Conservation (phyloP, 37 sponge, comb jelly and placozoan genomes). For the Trichoplax adhaerens region DNA sequence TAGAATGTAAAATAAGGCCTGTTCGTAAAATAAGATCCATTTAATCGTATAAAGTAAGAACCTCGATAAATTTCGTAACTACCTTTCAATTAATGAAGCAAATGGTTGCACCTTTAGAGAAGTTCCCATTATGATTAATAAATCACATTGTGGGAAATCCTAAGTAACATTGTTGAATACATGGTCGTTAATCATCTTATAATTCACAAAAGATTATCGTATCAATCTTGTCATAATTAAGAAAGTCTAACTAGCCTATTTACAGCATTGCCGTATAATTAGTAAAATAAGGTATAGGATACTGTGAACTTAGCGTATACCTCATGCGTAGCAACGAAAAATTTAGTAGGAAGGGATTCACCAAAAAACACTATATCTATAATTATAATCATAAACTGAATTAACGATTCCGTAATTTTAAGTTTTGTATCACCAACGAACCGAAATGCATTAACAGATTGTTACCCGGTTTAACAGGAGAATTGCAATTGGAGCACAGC, state of each 20-base stretch:
- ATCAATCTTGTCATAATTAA: no score
- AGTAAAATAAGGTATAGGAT: no score
- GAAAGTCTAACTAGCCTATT: no score
- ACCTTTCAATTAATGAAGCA: conserved; percentile 61
- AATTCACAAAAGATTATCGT: not conserved
- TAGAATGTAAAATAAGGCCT: not conserved
- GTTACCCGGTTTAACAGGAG: no score
- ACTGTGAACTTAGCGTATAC: not conserved
- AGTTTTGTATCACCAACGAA: no score
- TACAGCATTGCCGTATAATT: no score
- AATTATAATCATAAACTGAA: not conserved
- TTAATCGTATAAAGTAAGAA: not conserved
- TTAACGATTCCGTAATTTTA: no score
- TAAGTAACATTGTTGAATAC: not conserved
- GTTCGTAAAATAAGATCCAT: not conserved
- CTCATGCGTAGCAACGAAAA: conserved; percentile 7
- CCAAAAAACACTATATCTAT: conserved; percentile 91
- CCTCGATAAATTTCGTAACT: not conserved
- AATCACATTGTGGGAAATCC: conserved; percentile 45
- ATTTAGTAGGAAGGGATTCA: conserved; percentile 56
- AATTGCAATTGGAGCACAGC: no score
- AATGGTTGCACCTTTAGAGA: conserved; percentile 84
- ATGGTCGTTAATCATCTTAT: not conserved
- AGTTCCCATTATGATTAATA: conserved; percentile 80
- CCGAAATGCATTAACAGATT: no score